These are phyloP conservation scores for Diprion similis DNA, from an alignment of 1,140 invertebrate species.

Conservation along the genomic window DNA sequence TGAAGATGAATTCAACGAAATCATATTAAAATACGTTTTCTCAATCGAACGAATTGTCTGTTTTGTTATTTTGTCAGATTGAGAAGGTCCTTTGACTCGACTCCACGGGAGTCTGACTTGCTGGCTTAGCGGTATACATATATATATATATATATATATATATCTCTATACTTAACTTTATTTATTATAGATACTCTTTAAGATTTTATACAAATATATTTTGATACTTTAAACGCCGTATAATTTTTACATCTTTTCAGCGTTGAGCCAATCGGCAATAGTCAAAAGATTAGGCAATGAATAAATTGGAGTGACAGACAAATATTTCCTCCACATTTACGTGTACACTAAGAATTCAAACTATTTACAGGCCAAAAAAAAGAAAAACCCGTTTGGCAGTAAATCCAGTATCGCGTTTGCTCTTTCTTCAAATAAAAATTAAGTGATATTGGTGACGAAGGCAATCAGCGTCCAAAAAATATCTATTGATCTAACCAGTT, in stretches of 20 bases:
- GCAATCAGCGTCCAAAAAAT: too few relatives aligned
- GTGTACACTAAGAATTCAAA: too few relatives aligned
- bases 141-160: background rate
- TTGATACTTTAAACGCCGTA: background rate
- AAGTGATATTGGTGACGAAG: too few relatives aligned
- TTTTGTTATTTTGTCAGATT: background rate
- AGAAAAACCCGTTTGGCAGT: background rate
- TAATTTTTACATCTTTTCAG: background rate
- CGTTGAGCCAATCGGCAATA: background rate
- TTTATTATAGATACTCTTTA: background rate
- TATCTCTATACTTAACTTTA: background rate
- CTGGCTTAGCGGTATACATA: background rate
- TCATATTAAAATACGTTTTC: background rate
- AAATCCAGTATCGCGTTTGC: too few relatives aligned
- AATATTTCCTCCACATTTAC: background rate
- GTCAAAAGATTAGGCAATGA: background rate
- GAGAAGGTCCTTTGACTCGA: background rate
- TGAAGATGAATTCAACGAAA: background rate
- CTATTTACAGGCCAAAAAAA: background rate
- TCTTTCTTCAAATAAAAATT: too few relatives aligned
- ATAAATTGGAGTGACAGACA: background rate
- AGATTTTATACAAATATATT: conserved; percentile 4
- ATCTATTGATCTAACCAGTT: too few relatives aligned
- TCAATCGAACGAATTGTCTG: background rate
- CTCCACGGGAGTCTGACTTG: background rate